phyloP scores from a whole-genome alignment of 2,113 vertebrate species.

The Regulus satrapa region DNA sequence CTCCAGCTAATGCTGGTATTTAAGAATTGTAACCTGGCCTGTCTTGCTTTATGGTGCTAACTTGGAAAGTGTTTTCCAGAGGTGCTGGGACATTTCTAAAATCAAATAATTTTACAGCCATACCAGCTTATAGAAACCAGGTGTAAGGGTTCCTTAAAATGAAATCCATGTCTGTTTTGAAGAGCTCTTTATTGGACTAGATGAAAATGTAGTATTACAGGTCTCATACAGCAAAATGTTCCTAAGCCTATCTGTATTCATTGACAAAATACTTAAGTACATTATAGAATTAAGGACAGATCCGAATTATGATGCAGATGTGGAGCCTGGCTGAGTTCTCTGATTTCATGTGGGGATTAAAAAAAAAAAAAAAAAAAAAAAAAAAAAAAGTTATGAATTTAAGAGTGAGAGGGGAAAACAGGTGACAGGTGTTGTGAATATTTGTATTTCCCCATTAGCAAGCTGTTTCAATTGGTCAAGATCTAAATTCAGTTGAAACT shows the following conservation, averaged over 20 bases:
- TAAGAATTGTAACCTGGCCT: not conserved
- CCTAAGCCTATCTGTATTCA: not conserved
- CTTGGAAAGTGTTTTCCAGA: not conserved
- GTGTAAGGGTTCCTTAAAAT: not conserved
- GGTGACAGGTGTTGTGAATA: not conserved
- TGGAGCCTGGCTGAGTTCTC: not conserved
- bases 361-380: not conserved
- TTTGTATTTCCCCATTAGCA: not conserved
- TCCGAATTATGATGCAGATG: not conserved
- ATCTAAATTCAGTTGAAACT: not conserved
- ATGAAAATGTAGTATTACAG: not conserved
- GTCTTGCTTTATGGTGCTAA: not conserved
- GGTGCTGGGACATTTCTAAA: not conserved
- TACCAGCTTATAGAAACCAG: not conserved
- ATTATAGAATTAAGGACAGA: not conserved
- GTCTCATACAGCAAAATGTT: not conserved
- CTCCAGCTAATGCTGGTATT: not conserved
- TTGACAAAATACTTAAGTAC: not conserved
- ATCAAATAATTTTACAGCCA: not conserved
- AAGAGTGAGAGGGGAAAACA: not conserved
- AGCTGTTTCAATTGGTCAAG: not conserved
- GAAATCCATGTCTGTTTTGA: not conserved
- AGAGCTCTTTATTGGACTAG: not conserved
- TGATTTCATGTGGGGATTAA: not conserved
- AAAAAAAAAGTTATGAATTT: not conserved